A percentile compares a stretch with the other conserved stretches of the same genome.
phyloP scores from a whole-genome alignment of 2,888 invertebrate species.

The Atethmia centrago region DNA sequence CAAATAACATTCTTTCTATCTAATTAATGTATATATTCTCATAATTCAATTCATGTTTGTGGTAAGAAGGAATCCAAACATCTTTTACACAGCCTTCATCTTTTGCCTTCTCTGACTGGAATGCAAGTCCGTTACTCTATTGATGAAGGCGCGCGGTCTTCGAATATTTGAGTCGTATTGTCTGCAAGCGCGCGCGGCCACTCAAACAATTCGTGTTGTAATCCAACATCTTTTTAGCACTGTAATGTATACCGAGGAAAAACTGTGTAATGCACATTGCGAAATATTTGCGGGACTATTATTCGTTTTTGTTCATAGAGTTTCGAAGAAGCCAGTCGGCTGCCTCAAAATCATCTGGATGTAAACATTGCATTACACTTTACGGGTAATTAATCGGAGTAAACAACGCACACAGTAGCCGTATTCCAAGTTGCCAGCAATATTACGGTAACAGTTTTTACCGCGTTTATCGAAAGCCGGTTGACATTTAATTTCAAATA shows the following conservation, averaged over 20 bases:
- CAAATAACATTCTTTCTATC: slow-evolving; percentile 3
- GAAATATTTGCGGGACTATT: slow-evolving; percentile 60
- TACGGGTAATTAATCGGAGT: slow-evolving; percentile 44
- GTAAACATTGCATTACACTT: slow-evolving; percentile 48
- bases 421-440: slow-evolving; percentile 17
- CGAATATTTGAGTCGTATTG: slow-evolving; percentile 67
- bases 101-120: slow-evolving; percentile 44
- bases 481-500: slow-evolving; percentile 53
- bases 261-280: slow-evolving; percentile 65
- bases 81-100: slow-evolving; percentile 55
- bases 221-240: slow-evolving; percentile 65
- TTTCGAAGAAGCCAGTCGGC: slow-evolving; percentile 51
- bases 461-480: slow-evolving; percentile 4
- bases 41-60: slow-evolving; percentile 3
- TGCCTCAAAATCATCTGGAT: slow-evolving; percentile 56
- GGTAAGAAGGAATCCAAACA: slow-evolving; percentile 33
- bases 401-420: slow-evolving; percentile 13
- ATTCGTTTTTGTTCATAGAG: slow-evolving; percentile 54
- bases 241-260: slow-evolving; percentile 61
- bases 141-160: slow-evolving; percentile 67
- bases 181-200: slow-evolving; percentile 66
- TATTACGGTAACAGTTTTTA: slow-evolving; percentile 16
- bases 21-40: slow-evolving; percentile 26
- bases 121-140: slow-evolving; percentile 66
- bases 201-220: slow-evolving; percentile 68